These are phyloP conservation scores for Argyrosomus japonicus DNA, from an alignment of 2,113 vertebrate species.

Conservation along the genomic window DNA sequence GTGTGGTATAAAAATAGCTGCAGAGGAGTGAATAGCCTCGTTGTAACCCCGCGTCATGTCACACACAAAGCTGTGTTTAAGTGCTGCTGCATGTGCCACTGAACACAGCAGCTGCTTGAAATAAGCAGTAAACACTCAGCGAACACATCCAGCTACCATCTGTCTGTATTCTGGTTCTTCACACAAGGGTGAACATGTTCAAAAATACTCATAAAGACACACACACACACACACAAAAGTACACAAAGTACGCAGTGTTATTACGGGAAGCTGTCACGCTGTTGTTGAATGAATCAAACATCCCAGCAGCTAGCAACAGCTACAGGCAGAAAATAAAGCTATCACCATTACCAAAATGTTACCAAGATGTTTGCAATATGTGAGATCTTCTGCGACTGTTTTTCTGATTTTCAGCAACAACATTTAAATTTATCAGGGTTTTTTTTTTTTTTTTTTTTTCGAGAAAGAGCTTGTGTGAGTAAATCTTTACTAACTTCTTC, in stretches of 20 bases:
- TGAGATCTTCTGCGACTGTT: not conserved
- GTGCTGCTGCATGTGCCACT: slow-evolving; percentile 48
- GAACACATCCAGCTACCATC: slow-evolving; percentile 53
- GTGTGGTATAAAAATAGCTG: slow-evolving; percentile 70
- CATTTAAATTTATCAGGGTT: too few species aligned
- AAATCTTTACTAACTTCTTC: not conserved
- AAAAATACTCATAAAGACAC: slow-evolving; percentile 4
- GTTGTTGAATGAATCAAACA: slow-evolving; percentile 22
- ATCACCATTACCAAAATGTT: not conserved
- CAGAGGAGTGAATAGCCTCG: slow-evolving; percentile 49
- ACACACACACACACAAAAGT: slow-evolving; percentile 4
- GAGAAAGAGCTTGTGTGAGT: not conserved
- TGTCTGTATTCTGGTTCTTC: slow-evolving; percentile 56
- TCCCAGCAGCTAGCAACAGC: not conserved
- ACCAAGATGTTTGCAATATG: not conserved
- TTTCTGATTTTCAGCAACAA: not conserved
- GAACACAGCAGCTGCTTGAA: slow-evolving; percentile 57
- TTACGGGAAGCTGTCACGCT: not conserved
- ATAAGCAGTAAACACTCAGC: slow-evolving; percentile 46
- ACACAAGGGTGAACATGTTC: slow-evolving; percentile 43
- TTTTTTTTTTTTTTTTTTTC: not conserved
- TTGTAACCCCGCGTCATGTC: slow-evolving; percentile 45
- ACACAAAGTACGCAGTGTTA: slow-evolving; percentile 7
- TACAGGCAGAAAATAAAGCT: slow-evolving; percentile 19
- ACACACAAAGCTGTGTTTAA: slow-evolving; percentile 59